Base-by-base conservation (phyloP, 30 jellyfish, hydroid and myxozoan species). In the Aurelia aurita complex sp. Pacific region DNA sequence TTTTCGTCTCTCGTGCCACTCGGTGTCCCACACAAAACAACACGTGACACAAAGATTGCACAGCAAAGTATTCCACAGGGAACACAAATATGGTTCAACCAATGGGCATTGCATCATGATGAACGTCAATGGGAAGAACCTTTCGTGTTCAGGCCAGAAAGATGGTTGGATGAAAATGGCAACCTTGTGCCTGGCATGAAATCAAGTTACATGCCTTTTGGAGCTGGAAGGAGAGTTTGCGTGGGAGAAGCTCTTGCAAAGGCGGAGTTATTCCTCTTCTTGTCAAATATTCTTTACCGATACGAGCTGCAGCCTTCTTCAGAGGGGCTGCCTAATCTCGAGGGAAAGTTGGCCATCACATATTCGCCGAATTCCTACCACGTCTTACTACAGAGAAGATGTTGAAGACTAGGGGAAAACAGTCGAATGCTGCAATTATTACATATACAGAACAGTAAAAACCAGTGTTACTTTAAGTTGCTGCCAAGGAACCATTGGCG, bases 221-320 rank as follows among this genome's bases (percentile, higher is more conserved):
- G 97, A 40, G 98, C 98, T 18, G 98, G 98, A 23, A 70, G 94
- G 42, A 81, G 98, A 69, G 91, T 77, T n/a, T 93, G 98, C 67
- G 34, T 93, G 13, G 98, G 97, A 4, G 98, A 93, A 68, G 73
- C 89, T 9, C 85, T 88, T 53, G 98, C 97, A n/a, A 93, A 76
- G 84, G 62, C 69, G 59, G 96, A 88, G 69, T 43, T 86, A 69
- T 91, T 85, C 62, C 51, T 91, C 42, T 79, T 91, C 43, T 70
- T 86, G 17, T 64, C 96, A 8, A 66, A 85, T 53, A 46, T 91
- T 35, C 40, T 91, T 5, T 86, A 77, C 57, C 60, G 91, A 19
- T 91, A 74, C 50, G 79, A 79, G 38, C 43, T 91, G 17, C 63
- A 83, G 76, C 79, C 46, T 1, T 86, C 67, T 12, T 81, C 77